These are phyloP conservation scores for Melanostoma scalare DNA, from an alignment of 2,888 invertebrate species.

Conservation along the genomic window DNA sequence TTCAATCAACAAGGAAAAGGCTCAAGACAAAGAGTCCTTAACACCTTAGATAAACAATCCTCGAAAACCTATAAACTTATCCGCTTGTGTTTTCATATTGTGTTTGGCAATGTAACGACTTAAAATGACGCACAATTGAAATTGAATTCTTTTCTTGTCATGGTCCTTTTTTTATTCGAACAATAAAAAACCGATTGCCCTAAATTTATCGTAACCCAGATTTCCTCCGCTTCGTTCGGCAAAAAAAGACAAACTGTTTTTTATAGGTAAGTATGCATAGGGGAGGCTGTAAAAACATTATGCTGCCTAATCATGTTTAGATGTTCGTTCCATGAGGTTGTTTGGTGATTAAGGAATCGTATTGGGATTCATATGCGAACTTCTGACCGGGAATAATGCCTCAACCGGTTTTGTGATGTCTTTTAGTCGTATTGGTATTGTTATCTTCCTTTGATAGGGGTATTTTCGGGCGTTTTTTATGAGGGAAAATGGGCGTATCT, in stretches of 20 bases:
- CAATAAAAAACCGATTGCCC: conserved; percentile 59
- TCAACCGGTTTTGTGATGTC: conserved; percentile 66
- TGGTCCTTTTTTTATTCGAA: conserved; percentile 25
- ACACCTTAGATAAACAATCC: conserved; percentile 70
- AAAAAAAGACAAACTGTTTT: conserved; percentile 29
- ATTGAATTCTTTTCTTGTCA: conserved; percentile 35
- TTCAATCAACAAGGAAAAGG: conserved; percentile 20
- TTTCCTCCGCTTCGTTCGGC: conserved; percentile 1
- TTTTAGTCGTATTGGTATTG: conserved; percentile 3
- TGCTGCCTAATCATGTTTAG: conserved; percentile 82
- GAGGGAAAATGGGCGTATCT: conserved; percentile 63
- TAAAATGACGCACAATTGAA: conserved; percentile 65
- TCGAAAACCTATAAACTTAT: conserved; percentile 43
- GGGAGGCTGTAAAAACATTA: conserved; percentile 81
- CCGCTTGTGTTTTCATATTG: conserved; percentile 64
- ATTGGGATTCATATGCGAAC: background rate
- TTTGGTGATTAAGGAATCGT: conserved; percentile 64
- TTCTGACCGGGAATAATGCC: conserved; percentile 59
- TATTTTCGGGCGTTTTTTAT: conserved; percentile 47
- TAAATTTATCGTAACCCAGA: conserved; percentile 40
- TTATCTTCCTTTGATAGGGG: conserved; percentile 23
- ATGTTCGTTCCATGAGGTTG: conserved; percentile 74
- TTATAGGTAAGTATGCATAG: conserved; percentile 25
- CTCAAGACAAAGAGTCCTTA: conserved; percentile 54
- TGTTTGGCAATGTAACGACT: conserved; percentile 63